Evolutionary conservation across 1,140 invertebrate genomes (phyloP).

Genomic region (Hirudo medicinalis): DNA sequence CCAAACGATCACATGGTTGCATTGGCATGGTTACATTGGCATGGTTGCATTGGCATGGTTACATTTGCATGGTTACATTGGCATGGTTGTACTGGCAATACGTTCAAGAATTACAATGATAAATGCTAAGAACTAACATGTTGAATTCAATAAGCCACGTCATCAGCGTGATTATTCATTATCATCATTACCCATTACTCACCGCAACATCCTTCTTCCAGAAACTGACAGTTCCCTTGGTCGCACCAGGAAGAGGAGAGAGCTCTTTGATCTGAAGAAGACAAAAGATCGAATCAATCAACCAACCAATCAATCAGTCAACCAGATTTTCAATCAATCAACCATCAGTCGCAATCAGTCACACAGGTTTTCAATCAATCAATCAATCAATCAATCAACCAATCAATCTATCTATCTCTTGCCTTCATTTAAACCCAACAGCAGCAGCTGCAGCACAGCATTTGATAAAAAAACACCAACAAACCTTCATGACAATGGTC

Average conservation of each 20-base stretch:
- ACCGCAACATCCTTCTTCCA: slow-evolving; percentile 66
- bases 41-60: too few relatives aligned
- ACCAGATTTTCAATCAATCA: not conserved
- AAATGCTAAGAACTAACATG: not conserved
- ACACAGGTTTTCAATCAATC: not conserved
- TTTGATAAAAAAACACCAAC: slow-evolving; percentile 5
- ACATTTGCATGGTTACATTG: too few relatives aligned
- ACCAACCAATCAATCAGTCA: not conserved
- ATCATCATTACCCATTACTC: slow-evolving; percentile 7
- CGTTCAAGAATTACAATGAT: not conserved
- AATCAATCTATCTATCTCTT: not conserved
- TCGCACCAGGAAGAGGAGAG: slow-evolving; percentile 61
- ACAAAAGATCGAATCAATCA: slow-evolving; percentile 14
- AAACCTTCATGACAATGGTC: slow-evolving; percentile 62
- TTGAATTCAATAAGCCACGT: too few relatives aligned
- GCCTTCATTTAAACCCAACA: not conserved
- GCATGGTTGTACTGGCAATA: too few relatives aligned
- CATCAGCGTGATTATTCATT: not conserved
- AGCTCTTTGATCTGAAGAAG: slow-evolving; percentile 63
- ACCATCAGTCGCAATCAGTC: too few relatives aligned
- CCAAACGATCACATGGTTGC: too few relatives aligned
- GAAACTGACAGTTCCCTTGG: slow-evolving; percentile 55
- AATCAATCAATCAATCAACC: slow-evolving; percentile 3
- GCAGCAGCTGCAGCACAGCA: not conserved
- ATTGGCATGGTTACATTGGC: too few relatives aligned